Evolutionary conservation across 1,140 invertebrate genomes (phyloP).

Genomic region (Penaeus indicus): DNA sequence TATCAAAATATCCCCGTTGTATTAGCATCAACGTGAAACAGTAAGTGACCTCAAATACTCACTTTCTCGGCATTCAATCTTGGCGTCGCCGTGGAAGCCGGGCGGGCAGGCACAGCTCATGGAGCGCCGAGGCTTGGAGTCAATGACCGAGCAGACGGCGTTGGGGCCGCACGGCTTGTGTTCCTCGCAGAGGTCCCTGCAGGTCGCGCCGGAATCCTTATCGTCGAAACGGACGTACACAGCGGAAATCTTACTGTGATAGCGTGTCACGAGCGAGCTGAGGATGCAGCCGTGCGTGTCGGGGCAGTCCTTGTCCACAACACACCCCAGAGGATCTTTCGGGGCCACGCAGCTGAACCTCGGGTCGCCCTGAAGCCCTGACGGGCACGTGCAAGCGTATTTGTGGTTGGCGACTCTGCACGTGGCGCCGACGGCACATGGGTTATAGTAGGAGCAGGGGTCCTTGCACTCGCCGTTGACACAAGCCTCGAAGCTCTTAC

Average conservation of each 20-base stretch:
- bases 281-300: slow-evolving; percentile 63
- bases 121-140: slow-evolving; percentile 62
- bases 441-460: slow-evolving; percentile 76
- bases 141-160: slow-evolving; percentile 64
- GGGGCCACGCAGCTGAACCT: slow-evolving; percentile 59
- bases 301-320: slow-evolving; percentile 65
- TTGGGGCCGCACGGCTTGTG: slow-evolving; percentile 65
- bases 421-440: slow-evolving; percentile 67
- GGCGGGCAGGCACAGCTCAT: slow-evolving; percentile 66
- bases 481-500: slow-evolving; percentile 80
- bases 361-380: slow-evolving; percentile 67
- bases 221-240: slow-evolving; percentile 65
- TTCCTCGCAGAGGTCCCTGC: slow-evolving; percentile 65
- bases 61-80: slow-evolving; percentile 81
- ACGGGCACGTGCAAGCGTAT: slow-evolving; percentile 66
- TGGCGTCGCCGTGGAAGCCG: slow-evolving; percentile 79
- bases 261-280: slow-evolving; percentile 49
- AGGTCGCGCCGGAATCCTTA: slow-evolving; percentile 48
- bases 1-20: slow-evolving; percentile 46
- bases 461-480: slow-evolving; percentile 82
- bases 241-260: slow-evolving; percentile 54
- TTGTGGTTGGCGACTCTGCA: slow-evolving; percentile 66
- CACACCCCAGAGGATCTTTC: slow-evolving; percentile 68
- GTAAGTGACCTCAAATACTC: slow-evolving; percentile 68
- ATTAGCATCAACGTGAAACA: too few relatives aligned